phyloP scores from a whole-genome alignment of 2,113 vertebrate genomes.

The Larimichthys crocea region DNA sequence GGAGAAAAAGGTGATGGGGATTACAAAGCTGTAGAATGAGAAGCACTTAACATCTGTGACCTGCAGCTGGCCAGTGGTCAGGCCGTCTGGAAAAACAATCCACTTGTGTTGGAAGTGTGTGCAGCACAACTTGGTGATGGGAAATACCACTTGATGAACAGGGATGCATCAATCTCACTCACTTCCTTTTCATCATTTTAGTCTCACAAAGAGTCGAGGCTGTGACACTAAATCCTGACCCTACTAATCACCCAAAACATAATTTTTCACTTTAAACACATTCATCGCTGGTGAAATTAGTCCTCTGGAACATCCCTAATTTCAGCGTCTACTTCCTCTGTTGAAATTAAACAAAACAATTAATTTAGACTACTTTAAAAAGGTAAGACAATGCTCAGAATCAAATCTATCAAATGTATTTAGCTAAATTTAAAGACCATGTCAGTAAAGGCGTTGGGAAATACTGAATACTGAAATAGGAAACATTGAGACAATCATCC shows the following conservation, averaged over 20 bases:
- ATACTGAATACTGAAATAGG: no score
- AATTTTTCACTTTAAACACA: background rate
- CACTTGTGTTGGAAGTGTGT: background rate
- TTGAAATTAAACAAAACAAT: no score
- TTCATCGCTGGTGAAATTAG: no score
- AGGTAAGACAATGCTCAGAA: no score
- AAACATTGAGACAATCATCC: no score
- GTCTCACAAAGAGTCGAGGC: background rate
- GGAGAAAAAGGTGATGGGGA: background rate
- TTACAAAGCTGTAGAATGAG: background rate
- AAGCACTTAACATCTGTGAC: background rate
- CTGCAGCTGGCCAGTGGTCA: background rate
- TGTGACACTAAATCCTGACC: background rate
- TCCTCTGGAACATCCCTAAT: no score
- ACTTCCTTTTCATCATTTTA: background rate
- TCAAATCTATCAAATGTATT: no score
- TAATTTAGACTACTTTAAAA: no score
- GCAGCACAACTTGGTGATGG: background rate
- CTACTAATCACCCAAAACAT: background rate
- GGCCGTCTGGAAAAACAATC: background rate
- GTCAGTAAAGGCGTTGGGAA: no score
- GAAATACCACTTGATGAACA: background rate
- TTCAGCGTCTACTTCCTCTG: no score
- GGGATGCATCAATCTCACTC: background rate
- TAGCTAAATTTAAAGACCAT: no score